Conservation (phyloP, 2,797 vertebrate species). For the Darevskia nairensis region DNA sequence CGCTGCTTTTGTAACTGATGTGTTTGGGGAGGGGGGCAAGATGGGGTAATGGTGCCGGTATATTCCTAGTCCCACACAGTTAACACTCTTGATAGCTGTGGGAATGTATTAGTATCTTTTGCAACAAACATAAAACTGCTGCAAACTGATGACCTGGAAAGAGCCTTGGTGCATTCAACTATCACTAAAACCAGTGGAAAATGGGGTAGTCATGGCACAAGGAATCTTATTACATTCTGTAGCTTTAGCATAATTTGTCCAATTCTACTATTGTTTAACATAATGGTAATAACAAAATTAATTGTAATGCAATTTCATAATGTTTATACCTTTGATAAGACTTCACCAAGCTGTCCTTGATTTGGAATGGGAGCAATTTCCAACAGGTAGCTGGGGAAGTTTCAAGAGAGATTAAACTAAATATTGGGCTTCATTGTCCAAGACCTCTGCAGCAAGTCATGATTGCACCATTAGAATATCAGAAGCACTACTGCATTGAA, state of each 20-base stretch:
- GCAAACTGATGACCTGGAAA: background rate
- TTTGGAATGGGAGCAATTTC: no score
- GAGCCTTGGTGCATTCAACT: background rate
- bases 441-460: no score
- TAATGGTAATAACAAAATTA: background rate
- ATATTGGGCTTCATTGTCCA: no score
- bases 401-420: no score
- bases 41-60: background rate
- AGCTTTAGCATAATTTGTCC: background rate
- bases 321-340: no score
- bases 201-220: background rate
- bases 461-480: no score
- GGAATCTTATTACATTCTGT: background rate
- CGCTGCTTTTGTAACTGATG: background rate
- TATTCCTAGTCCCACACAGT: background rate
- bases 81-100: background rate
- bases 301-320: no score
- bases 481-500: no score
- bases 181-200: background rate
- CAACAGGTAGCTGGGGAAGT: no score
- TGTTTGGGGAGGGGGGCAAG: background rate
- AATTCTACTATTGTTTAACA: background rate
- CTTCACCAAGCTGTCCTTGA: no score
- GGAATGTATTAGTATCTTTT: background rate
- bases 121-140: background rate